Evolutionary conservation across 2,113 vertebrate species (phyloP), one percentile per base, ranked within the genome.

Genomic region (Gymnorhina tibicen): DNA sequence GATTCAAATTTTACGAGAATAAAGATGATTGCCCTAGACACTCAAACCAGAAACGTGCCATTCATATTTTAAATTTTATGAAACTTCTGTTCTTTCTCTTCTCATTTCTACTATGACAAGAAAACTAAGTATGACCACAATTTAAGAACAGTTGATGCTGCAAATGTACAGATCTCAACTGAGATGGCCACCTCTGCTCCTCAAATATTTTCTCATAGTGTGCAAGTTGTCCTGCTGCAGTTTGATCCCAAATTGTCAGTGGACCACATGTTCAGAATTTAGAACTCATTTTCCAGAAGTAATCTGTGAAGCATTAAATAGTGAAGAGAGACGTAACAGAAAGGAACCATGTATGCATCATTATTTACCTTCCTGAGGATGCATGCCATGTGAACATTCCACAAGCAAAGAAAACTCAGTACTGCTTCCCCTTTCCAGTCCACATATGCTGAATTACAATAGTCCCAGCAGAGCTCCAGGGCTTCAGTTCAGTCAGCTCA

Each of bases 371-470:
- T 94, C 49, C 60, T 27, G 53, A 93, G 55, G 74, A 70, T 33
- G 55, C 26, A 47, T 35, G 66, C 35, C 55, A 41, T 5, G 26
- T 8, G 14, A 47, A 50, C 4, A 10, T 55, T 87, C 59, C 63
- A 72, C 18, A 52, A 23, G 47, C 53, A 44, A 81, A 47, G 56
- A 46, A 59, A 78, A 79, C 6, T 16, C 35, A 49, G 49, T 17
- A 24, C 13, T n/a, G 74, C 37, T 75, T 92, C 68, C 41, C 52
- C 39, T 83, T 83, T 87, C 44, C 66, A 80, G 39, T 22, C 27
- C 62, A 35, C 0, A 1, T 20, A 47, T 0, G 1, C 4, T 0
- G 3, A 88, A 50, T 35, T 59, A 44, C 19, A 78, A 24, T 2
- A 66, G 15, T 50, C 46, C 28, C 59, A n/a, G 49, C 26, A 76